Evolutionary conservation across 2,113 vertebrate genomes (phyloP).

Genomic region (Erpornis zantholeuca): DNA sequence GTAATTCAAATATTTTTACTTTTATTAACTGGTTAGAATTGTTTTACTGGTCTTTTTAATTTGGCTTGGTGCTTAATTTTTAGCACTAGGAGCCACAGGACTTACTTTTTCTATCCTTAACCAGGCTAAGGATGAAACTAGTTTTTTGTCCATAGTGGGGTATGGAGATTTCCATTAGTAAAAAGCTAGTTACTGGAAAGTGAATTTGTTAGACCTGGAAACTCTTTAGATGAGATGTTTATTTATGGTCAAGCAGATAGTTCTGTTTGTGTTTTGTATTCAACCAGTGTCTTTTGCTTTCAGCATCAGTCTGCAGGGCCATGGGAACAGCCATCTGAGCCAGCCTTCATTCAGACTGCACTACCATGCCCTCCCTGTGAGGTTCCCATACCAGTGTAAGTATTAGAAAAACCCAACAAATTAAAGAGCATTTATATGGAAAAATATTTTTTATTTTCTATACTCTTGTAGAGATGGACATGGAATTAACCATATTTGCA

Average conservation of each 20-base stretch:
- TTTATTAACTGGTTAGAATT: neutral
- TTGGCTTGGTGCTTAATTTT: neutral
- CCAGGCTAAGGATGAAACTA: neutral
- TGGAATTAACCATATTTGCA: neutral
- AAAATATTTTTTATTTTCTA: neutral
- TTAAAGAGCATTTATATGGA: neutral
- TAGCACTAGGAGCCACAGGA: neutral
- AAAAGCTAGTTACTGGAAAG: neutral
- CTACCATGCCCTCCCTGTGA: slow-evolving; percentile 88
- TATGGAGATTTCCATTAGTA: neutral
- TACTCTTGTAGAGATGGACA: neutral
- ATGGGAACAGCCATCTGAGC: slow-evolving; percentile 87
- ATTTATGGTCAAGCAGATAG: neutral
- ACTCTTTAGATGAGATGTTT: neutral
- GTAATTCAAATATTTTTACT: neutral
- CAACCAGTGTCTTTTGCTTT: neutral
- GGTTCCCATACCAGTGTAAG: slow-evolving; percentile 86
- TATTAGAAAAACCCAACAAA: neutral
- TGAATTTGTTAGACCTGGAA: neutral
- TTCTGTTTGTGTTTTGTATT: neutral
- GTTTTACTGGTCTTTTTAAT: neutral
- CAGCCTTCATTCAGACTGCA: slow-evolving; percentile 83
- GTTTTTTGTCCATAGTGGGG: neutral
- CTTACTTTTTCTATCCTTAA: neutral
- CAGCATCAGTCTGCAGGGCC: slow-evolving; percentile 87